phyloP scores from a whole-genome alignment of 2,797 vertebrate genomes.

The Eurystomus glaucurus region DNA sequence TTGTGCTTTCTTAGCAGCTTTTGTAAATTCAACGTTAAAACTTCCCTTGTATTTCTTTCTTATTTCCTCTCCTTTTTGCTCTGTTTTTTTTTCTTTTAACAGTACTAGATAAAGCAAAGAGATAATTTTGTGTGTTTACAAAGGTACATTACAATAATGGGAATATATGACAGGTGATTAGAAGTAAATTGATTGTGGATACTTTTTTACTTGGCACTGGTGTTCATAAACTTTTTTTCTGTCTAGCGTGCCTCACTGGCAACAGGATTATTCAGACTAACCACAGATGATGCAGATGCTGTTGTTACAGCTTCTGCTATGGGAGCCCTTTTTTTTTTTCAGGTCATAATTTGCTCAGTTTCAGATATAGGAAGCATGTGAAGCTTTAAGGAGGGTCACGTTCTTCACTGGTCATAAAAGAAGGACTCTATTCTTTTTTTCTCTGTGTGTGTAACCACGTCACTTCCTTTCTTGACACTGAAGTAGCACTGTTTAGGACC shows the following conservation, averaged over 20 bases:
- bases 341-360: neutral
- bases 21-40: neutral
- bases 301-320: neutral
- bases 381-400: neutral
- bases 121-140: neutral
- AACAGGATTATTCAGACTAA: neutral
- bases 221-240: neutral
- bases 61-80: neutral
- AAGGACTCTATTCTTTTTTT: neutral
- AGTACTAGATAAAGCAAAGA: neutral
- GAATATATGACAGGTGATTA: neutral
- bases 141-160: neutral
- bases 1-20: neutral
- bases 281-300: rapidly evolving
- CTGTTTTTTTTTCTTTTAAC: neutral
- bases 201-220: neutral
- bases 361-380: neutral
- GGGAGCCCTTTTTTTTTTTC: neutral
- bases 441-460: neutral
- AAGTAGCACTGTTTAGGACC: neutral
- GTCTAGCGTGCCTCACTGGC: neutral
- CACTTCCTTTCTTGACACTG: neutral
- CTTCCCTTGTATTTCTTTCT: neutral
- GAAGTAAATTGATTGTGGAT: neutral
- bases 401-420: neutral